These are phyloP conservation scores for Malthinus seriepunctatus DNA, from an alignment of 2,888 invertebrate species.

Conservation along the genomic window DNA sequence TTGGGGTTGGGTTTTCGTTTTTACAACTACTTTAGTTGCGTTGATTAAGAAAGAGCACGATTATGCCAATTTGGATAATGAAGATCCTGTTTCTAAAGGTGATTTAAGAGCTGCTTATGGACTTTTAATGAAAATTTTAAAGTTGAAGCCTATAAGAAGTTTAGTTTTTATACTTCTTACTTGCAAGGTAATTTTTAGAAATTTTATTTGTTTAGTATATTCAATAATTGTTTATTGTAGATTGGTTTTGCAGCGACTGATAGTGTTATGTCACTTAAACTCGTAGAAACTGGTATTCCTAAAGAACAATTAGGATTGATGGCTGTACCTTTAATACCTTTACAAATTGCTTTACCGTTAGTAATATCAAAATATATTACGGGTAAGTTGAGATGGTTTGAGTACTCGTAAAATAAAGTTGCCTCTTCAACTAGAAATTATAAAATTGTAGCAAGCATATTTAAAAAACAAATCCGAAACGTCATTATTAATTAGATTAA, in stretches of 20 bases:
- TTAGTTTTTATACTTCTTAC: constrained; percentile 84
- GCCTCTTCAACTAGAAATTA: too few species aligned
- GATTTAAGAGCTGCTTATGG: constrained; percentile 76
- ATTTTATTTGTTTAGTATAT: neutral
- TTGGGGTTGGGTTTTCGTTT: constrained; percentile 92
- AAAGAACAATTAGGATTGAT: constrained; percentile 92
- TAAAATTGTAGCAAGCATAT: too few species aligned
- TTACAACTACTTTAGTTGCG: constrained; percentile 87
- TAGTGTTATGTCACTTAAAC: constrained; percentile 90
- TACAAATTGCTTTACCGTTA: constrained; percentile 88
- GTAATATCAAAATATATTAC: constrained; percentile 66
- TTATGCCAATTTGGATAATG: constrained; percentile 51
- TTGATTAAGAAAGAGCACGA: constrained; percentile 82
- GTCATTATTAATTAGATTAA: neutral
- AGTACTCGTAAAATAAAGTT: too few species aligned
- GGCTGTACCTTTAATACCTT: constrained; percentile 90
- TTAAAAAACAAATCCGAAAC: too few species aligned
- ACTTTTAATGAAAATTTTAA: constrained; percentile 79
- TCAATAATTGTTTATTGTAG: constrained; percentile 54
- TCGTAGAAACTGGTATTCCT: constrained; percentile 95
- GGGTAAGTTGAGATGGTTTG: constrained; percentile 36
- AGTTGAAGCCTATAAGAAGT: constrained; percentile 78
- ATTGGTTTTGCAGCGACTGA: constrained; percentile 96
- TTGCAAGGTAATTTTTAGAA: constrained; percentile 70
- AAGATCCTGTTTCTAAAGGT: constrained; percentile 50